phyloP scores from a whole-genome alignment of 2,113 vertebrate species.

The Tretioscincus oriximinensis region DNA sequence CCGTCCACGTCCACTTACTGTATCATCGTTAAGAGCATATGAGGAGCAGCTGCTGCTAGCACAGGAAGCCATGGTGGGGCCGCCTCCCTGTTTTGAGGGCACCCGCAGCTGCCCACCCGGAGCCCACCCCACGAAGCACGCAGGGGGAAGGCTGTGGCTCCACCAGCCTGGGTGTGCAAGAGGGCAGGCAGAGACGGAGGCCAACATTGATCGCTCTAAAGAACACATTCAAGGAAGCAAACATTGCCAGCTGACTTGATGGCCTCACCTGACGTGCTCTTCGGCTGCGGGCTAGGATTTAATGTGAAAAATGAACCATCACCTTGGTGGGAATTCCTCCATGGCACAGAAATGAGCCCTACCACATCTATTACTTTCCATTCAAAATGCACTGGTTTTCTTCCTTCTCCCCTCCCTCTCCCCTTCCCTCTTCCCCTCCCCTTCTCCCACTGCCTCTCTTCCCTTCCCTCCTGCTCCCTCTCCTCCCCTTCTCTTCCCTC shows the following conservation, averaged over 20 bases:
- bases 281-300: no score
- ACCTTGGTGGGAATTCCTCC: no score
- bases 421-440: no score
- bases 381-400: no score
- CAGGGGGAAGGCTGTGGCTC: no score
- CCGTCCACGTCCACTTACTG: conserved; percentile 72
- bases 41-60: conserved; percentile 73
- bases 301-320: neutral
- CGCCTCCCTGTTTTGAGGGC: neutral
- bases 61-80: neutral
- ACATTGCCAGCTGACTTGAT: neutral
- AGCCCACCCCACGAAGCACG: no score
- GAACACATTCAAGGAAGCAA: neutral
- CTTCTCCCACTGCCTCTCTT: no score
- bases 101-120: neutral
- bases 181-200: neutral
- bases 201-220: no score
- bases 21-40: conserved; percentile 81
- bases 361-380: neutral
- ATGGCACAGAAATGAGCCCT: no score
- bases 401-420: no score
- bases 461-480: no score
- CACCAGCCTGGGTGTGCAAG: neutral
- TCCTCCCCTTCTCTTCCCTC: no score
- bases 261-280: neutral